These are phyloP conservation scores for Macquaria ambigua DNA, from an alignment of 2,113 vertebrate species.

Conservation along the genomic window DNA sequence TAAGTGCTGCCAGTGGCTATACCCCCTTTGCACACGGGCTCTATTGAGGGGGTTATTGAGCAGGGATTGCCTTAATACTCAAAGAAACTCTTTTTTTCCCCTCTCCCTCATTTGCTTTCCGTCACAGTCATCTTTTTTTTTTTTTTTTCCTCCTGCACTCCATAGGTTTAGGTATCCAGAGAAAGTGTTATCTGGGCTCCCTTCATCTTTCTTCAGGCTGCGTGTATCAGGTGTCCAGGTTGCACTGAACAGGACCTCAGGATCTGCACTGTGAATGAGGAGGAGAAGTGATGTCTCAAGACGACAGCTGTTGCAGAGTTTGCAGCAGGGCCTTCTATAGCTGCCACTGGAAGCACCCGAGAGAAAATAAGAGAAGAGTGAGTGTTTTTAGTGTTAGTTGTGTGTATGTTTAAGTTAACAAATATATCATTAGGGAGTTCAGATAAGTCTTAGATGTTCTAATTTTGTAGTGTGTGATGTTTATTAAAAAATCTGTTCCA, in stretches of 20 bases:
- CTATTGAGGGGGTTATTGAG: conserved; percentile 62
- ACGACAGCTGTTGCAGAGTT: conserved; percentile 42
- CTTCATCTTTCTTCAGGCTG: conserved; percentile 4
- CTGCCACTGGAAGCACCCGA: conserved; percentile 70
- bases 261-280: conserved; percentile 31
- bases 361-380: conserved; percentile 49
- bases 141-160: neutral
- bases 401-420: neutral
- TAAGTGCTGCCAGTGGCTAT: conserved; percentile 40
- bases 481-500: neutral
- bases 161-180: conserved; percentile 30
- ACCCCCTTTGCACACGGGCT: conserved; percentile 49
- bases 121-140: conserved; percentile 29
- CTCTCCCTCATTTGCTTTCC: conserved; percentile 39
- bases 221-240: conserved; percentile 36
- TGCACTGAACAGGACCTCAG: conserved; percentile 1
- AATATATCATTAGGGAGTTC: neutral
- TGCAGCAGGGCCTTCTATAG: conserved; percentile 79
- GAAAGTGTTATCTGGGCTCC: neutral
- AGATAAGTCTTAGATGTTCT: neutral
- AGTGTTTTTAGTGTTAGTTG: conserved; percentile 40
- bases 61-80: conserved; percentile 51
- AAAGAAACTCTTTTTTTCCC: conserved; percentile 16
- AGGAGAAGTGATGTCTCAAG: conserved; percentile 56
- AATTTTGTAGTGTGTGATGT: neutral